Base-by-base conservation (phyloP, 2,113 vertebrate species). In the Morone chrysops region DNA sequence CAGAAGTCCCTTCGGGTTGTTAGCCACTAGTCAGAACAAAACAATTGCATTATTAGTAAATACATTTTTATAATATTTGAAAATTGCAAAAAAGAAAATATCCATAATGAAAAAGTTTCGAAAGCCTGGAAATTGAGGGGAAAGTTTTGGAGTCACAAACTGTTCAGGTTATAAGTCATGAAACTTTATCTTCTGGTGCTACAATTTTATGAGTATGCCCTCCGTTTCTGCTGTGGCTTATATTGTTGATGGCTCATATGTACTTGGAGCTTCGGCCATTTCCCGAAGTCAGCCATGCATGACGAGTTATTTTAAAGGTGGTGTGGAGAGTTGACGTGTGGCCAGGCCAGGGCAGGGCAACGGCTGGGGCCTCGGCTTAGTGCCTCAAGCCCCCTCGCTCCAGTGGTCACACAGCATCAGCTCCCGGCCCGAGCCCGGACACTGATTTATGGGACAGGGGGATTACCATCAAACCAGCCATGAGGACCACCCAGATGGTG, bases 401-500 rank as follows among this genome's bases (percentile, higher is more conserved):
- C 87, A 87, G 57, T 87, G 90, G 90, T 90, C 92, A 90, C 91
- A 87, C 84, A 89, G 92, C 91, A 89, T 87, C 92, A 92, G 90
- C 92, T 90, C 89, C 92, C 70, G 87, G 83, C 80, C 91, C 74
- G 70, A 85, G 87, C 68, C 82, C 70, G 91, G 90, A 93, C 95
- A 90, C 88, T 92, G 93, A 95, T 94, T 95, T 94, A 95, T 94
- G 92, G 87, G 92, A 88, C 92, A 92, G 91, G 86, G 78, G 92
- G 94, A 95, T 95, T 95, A 95, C 83, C 57, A 83, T 91, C 89
- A 93, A 92, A 88, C 92, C 89, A 87, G 90, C 86, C 92, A 48
- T 92, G 91, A 94, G 91, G 95, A 95, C 95, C 95, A 95, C 95
- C 94, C 94, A 94, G 83, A 85, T 85, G 50, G 89, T 89, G 91